These are phyloP conservation scores for Pygoscelis antarcticus DNA, from an alignment of 2,113 vertebrate genomes.

Conservation along the genomic window DNA sequence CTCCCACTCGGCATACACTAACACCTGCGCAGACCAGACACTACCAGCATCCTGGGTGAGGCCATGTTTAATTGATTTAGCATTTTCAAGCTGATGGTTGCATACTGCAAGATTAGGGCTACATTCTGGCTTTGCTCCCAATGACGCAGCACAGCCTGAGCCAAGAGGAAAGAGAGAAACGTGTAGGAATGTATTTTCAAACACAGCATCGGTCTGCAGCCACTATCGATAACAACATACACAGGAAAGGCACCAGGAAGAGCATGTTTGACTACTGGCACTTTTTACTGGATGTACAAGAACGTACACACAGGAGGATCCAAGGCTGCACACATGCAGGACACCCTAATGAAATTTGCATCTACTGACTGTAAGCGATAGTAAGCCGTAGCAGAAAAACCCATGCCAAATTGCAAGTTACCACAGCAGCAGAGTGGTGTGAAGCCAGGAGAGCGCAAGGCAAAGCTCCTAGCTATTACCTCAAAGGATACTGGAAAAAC, in stretches of 20 bases:
- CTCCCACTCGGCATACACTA: not conserved
- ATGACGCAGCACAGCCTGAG: not conserved
- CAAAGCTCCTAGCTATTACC: not conserved
- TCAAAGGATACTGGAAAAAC: not conserved
- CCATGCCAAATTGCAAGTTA: not conserved
- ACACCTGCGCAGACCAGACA: not conserved
- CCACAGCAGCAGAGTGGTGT: not conserved
- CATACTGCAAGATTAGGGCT: not conserved
- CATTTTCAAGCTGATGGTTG: not conserved
- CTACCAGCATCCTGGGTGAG: not conserved
- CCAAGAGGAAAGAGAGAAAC: not conserved
- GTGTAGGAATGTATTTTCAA: not conserved
- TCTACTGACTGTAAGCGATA: rapidly evolving
- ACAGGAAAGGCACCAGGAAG: not conserved
- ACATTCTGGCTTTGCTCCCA: not conserved
- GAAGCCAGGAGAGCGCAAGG: not conserved
- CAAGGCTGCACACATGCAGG: not conserved
- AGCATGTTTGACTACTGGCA: not conserved
- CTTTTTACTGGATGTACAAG: not conserved
- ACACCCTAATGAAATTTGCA: not conserved
- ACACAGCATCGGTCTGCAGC: not conserved
- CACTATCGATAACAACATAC: rapidly evolving
- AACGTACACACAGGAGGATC: not conserved
- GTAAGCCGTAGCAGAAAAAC: not conserved
- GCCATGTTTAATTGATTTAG: not conserved